Conservation (phyloP, 2,888 invertebrate species). For the Perdita meconis region DNA sequence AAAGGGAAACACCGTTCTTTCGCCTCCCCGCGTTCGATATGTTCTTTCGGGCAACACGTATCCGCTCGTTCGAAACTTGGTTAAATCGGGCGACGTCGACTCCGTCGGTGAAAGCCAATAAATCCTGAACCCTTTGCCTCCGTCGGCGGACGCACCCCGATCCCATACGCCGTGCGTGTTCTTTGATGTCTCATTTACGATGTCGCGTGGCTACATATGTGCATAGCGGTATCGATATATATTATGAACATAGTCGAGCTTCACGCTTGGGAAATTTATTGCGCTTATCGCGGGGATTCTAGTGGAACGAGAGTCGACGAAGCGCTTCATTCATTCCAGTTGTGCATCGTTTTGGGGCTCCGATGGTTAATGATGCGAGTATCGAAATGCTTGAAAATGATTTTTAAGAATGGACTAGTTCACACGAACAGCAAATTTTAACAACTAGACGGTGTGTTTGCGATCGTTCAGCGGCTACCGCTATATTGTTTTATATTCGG, state of each 20-base stretch:
- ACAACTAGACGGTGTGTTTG: too few species aligned
- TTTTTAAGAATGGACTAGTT: too few species aligned
- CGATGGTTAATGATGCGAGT: too few species aligned
- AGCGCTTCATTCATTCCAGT: too few species aligned
- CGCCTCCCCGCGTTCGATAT: constrained; percentile 10
- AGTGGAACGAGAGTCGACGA: too few species aligned
- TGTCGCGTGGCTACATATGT: constrained; percentile 19
- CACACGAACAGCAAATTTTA: too few species aligned
- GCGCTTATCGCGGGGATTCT: too few species aligned
- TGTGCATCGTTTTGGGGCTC: too few species aligned
- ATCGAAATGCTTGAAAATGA: too few species aligned
- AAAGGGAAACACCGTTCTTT: constrained; percentile 48
- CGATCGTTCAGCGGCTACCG: too few species aligned
- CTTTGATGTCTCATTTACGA: constrained; percentile 45
- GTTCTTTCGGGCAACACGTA: constrained; percentile 45
- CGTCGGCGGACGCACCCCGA: constrained; percentile 19
- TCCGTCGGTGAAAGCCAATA: constrained; percentile 50
- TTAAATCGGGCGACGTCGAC: constrained; percentile 52
- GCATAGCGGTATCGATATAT: constrained; percentile 25
- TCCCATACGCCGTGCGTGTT: constrained; percentile 24
- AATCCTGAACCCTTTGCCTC: constrained; percentile 45
- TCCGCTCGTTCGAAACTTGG: constrained; percentile 45
- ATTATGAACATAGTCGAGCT: constrained; percentile 3
- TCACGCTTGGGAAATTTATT: constrained; percentile 23
- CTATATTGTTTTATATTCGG: too few species aligned